phyloP scores from a whole-genome alignment of 2,888 invertebrate species.

The Drosophila prostipennis region DNA sequence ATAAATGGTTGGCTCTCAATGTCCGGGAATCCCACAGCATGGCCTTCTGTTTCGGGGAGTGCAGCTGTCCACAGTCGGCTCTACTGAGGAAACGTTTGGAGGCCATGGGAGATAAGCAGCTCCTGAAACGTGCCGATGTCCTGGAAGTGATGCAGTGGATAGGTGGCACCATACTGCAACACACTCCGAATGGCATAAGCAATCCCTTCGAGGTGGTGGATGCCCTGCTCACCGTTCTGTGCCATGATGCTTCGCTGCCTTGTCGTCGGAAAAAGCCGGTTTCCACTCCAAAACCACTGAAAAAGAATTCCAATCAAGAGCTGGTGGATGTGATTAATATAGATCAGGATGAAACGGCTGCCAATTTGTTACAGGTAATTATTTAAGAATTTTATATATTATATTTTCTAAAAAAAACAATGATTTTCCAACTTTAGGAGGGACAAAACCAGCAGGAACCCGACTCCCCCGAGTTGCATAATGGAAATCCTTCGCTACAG shows the following conservation, averaged over 20 bases:
- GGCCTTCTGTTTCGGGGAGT: constrained; percentile 93
- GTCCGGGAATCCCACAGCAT: constrained; percentile 92
- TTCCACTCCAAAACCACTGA: constrained; percentile 24
- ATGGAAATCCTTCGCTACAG: constrained; percentile 27
- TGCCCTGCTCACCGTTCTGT: constrained; percentile 91
- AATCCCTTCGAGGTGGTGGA: constrained; percentile 89
- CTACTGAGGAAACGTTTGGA: constrained; percentile 84
- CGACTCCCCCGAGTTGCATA: constrained; percentile 60
- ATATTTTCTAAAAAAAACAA: too few species aligned
- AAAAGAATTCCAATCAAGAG: constrained; percentile 71
- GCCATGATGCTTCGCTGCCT: constrained; percentile 92
- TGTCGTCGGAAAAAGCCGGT: constrained; percentile 85
- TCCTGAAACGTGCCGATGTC: constrained; percentile 91
- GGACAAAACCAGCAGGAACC: constrained; percentile 24
- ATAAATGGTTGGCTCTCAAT: constrained; percentile 87
- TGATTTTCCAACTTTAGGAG: neutral
- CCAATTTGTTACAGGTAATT: constrained; percentile 55
- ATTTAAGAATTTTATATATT: neutral
- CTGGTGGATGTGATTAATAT: constrained; percentile 84
- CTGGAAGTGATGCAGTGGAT: constrained; percentile 87
- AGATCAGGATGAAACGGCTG: constrained; percentile 82
- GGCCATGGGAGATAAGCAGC: constrained; percentile 87
- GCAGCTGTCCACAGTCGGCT: constrained; percentile 88
- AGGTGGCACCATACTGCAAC: constrained; percentile 88
- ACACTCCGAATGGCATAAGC: constrained; percentile 86